Conservation (phyloP, 2,797 vertebrate genomes). For the Anguilla pacifica region DNA sequence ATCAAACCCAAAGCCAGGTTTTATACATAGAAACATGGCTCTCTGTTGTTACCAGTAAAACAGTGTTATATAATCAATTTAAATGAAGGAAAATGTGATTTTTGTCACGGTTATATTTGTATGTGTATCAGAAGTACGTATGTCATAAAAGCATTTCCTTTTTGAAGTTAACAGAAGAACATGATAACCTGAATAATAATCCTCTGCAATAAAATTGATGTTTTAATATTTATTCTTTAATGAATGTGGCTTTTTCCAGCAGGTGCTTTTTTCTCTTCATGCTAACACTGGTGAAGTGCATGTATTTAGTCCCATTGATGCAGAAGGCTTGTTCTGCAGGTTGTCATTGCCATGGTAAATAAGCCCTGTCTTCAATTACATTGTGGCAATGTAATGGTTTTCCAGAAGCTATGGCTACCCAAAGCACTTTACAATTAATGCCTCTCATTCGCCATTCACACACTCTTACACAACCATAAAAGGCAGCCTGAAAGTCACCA, state of each 20-base stretch:
- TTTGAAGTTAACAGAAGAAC: slow-evolving; percentile 45
- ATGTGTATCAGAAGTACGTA: slow-evolving; percentile 52
- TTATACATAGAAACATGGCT: slow-evolving; percentile 22
- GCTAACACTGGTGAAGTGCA: not conserved
- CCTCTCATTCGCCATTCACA: too few species aligned
- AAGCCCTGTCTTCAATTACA: not conserved
- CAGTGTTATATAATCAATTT: slow-evolving; percentile 60
- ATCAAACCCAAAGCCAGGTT: slow-evolving; percentile 3
- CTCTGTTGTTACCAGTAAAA: slow-evolving; percentile 46
- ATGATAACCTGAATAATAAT: slow-evolving; percentile 13
- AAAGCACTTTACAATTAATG: too few species aligned
- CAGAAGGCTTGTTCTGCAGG: not conserved
- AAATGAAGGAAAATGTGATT: slow-evolving; percentile 44
- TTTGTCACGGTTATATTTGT: slow-evolving; percentile 71
- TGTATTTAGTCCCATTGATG: not conserved
- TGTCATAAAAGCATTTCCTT: slow-evolving; percentile 65
- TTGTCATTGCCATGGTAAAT: not conserved
- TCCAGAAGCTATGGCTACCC: too few species aligned
- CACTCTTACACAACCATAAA: too few species aligned
- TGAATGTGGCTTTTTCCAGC: not conserved
- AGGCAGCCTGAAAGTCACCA: too few species aligned
- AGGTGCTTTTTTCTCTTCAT: not conserved
- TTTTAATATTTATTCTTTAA: slow-evolving; percentile 28
- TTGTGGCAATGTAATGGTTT: not conserved
- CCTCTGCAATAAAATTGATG: slow-evolving; percentile 24